A percentile compares a stretch with the other conserved stretches of the same genome.
Conservation (phyloP, 2,888 invertebrate genomes). For the Pyrrhia umbra region DNA sequence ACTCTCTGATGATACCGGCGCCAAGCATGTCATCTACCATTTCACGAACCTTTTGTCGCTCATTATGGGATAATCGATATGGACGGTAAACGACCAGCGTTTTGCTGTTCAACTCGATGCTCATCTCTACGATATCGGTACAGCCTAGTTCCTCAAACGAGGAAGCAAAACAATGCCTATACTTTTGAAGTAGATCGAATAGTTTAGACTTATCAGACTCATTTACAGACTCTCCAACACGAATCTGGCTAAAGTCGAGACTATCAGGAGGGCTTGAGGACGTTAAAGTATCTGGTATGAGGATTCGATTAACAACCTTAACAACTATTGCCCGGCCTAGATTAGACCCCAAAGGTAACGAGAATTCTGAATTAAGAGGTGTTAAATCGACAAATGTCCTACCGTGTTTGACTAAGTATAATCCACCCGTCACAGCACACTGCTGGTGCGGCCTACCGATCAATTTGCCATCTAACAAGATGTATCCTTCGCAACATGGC, state of each 20-base stretch:
- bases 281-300: background rate
- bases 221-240: no score
- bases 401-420: background rate
- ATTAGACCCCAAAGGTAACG: background rate
- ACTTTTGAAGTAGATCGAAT: no score
- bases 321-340: background rate
- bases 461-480: background rate
- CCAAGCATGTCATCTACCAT: no score
- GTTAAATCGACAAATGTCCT: conserved; percentile 1
- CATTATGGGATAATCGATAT: no score
- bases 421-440: background rate
- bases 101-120: no score
- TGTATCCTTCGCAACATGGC: background rate
- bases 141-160: no score
- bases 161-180: no score
- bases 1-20: no score
- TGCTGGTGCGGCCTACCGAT: background rate
- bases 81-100: no score
- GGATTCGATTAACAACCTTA: background rate
- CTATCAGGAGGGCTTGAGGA: background rate
- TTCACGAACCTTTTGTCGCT: no score
- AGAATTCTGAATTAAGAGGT: background rate
- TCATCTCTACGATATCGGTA: no score
- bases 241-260: background rate
- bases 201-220: no score